These are phyloP conservation scores for Steinernema hermaphroditum DNA, from an alignment of 2,888 invertebrate genomes.

Conservation along the genomic window DNA sequence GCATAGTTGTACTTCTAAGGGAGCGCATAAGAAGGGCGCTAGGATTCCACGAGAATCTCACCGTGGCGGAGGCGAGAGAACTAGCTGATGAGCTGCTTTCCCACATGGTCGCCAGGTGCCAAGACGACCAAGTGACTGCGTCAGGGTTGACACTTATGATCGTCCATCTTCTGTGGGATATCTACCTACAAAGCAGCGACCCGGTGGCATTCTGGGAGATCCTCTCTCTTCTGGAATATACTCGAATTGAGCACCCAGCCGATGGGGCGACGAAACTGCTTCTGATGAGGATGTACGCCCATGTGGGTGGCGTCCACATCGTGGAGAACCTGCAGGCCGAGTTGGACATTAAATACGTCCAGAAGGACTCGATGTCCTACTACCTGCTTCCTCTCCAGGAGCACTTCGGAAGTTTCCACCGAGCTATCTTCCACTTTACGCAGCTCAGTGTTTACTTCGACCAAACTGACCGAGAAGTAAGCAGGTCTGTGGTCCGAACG, in stretches of 20 bases:
- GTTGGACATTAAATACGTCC: slow-evolving; percentile 59
- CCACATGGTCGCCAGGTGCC: neutral
- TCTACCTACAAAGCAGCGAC: slow-evolving; percentile 51
- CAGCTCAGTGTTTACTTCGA: slow-evolving; percentile 46
- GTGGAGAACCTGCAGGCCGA: slow-evolving; percentile 38
- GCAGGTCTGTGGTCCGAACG: neutral
- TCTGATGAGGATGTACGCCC: slow-evolving; percentile 41
- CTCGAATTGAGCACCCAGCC: slow-evolving; percentile 35
- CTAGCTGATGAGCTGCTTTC: neutral
- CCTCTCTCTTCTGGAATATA: slow-evolving; percentile 76
- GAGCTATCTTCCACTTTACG: slow-evolving; percentile 48
- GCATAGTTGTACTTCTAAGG: neutral
- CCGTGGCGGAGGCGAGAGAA: neutral
- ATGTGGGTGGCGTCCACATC: slow-evolving; percentile 35
- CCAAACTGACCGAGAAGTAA: slow-evolving; percentile 53
- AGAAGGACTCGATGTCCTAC: slow-evolving; percentile 56
- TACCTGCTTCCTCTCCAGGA: slow-evolving; percentile 51
- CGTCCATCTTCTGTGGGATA: slow-evolving; percentile 32
- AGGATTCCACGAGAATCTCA: neutral
- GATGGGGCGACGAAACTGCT: slow-evolving; percentile 42
- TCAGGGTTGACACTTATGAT: slow-evolving; percentile 18
- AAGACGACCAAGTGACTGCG: neutral
- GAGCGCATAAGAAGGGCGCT: neutral
- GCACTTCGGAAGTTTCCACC: slow-evolving; percentile 44
- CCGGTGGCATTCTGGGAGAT: slow-evolving; percentile 66